These are phyloP conservation scores for Bugulina stolonifera DNA, from an alignment of 2,888 invertebrate genomes.

Conservation along the genomic window DNA sequence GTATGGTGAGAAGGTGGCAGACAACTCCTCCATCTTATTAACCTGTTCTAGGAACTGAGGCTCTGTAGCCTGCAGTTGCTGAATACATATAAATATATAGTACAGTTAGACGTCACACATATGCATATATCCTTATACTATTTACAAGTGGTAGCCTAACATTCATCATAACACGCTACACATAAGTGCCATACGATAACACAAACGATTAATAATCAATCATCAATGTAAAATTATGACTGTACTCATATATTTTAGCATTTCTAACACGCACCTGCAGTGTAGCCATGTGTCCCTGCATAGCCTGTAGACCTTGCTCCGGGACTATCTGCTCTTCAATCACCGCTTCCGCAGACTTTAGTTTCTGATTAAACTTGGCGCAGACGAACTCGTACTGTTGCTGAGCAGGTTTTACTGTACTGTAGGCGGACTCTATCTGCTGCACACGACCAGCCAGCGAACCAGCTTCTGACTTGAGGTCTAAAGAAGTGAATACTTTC, in stretches of 20 bases:
- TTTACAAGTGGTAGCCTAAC: too few relatives aligned
- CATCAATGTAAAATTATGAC: too few relatives aligned
- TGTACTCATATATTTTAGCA: too few relatives aligned
- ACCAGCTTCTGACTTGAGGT: neutral
- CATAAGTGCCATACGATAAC: too few relatives aligned
- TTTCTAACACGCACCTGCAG: neutral
- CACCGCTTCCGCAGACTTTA: constrained; percentile 9
- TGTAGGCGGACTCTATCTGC: neutral
- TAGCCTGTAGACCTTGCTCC: constrained; percentile 24
- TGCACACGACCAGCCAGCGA: neutral
- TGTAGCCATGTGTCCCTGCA: constrained; percentile 1
- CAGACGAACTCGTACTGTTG: constrained; percentile 7
- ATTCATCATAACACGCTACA: too few relatives aligned
- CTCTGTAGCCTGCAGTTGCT: neutral
- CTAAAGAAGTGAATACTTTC: neutral
- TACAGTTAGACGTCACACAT: neutral
- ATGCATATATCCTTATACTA: too few relatives aligned
- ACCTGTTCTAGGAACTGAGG: constrained; percentile 4
- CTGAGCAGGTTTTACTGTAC: neutral
- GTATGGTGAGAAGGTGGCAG: neutral
- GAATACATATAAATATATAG: neutral
- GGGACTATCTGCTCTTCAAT: constrained; percentile 9
- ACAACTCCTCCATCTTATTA: neutral
- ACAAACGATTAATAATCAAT: too few relatives aligned
- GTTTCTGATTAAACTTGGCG: constrained; percentile 21